These are phyloP conservation scores for Melanotaenia pygmaea DNA, from an alignment of 2,797 vertebrate genomes.

Conservation along the genomic window DNA sequence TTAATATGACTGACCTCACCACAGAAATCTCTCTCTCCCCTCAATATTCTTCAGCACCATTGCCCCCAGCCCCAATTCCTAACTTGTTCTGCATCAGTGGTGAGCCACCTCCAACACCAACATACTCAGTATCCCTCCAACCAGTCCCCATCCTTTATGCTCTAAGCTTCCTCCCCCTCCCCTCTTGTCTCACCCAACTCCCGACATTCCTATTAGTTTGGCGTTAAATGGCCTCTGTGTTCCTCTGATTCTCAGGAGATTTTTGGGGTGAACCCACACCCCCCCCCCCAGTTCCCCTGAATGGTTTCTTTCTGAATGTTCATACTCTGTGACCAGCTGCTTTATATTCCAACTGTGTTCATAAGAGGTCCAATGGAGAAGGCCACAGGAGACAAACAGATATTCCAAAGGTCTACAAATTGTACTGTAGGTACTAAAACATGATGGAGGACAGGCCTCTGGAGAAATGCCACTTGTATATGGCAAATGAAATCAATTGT, in stretches of 20 bases:
- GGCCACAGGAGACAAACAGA: constrained; percentile 57
- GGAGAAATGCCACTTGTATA: constrained; percentile 71
- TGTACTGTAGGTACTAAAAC: constrained; percentile 50
- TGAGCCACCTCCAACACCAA: constrained; percentile 55
- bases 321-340: constrained; percentile 78
- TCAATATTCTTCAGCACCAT: constrained; percentile 31
- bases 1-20: constrained; percentile 75
- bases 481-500: constrained; percentile 69
- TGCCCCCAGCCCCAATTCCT: constrained; percentile 58
- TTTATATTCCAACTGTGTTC: constrained; percentile 76
- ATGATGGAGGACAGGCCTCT: constrained; percentile 47
- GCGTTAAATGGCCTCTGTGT: constrained; percentile 79
- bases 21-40: constrained; percentile 43
- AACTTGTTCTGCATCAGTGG: constrained; percentile 68
- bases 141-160: constrained; percentile 39
- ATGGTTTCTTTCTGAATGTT: constrained; percentile 80
- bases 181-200: constrained; percentile 56
- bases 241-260: constrained; percentile 70
- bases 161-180: constrained; percentile 39
- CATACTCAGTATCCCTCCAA: constrained; percentile 44
- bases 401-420: constrained; percentile 64
- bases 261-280: constrained; percentile 59
- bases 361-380: constrained; percentile 68
- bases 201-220: constrained; percentile 76
- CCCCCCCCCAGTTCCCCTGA: constrained; percentile 66